Conservation (phyloP, 2,797 vertebrate species). For the Galagoides demidoff region DNA sequence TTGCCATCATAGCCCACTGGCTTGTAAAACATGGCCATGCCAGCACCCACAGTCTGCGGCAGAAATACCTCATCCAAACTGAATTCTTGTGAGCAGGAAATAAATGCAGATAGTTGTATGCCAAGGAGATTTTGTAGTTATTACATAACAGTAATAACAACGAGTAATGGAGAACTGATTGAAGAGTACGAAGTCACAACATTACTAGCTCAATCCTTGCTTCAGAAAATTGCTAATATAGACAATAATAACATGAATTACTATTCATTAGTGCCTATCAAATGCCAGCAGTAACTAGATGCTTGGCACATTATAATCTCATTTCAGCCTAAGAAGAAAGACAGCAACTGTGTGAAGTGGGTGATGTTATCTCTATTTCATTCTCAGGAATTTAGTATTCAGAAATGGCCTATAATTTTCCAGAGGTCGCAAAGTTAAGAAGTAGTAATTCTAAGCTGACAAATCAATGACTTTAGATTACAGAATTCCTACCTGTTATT, state of each 20-base stretch:
- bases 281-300: slow-evolving; percentile 8
- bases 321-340: slow-evolving; percentile 8
- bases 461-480: background rate
- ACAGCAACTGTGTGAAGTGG: background rate
- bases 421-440: background rate
- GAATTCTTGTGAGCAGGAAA: background rate
- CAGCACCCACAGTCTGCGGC: background rate
- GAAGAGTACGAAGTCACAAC: slow-evolving; percentile 1
- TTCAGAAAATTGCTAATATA: slow-evolving; percentile 53
- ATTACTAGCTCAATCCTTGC: background rate
- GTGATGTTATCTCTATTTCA: slow-evolving; percentile 6
- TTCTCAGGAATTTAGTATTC: slow-evolving; percentile 6
- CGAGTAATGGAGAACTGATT: slow-evolving; percentile 49
- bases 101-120: background rate
- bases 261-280: slow-evolving; percentile 47
- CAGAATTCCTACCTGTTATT: background rate
- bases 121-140: background rate
- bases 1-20: background rate
- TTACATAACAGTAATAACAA: background rate
- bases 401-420: background rate
- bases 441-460: background rate
- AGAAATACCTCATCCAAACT: background rate
- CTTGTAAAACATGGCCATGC: background rate
- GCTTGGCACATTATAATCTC: slow-evolving; percentile 11
- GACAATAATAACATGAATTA: slow-evolving; percentile 32